Conservation (phyloP, 1,140 invertebrate genomes). For the Ostrea denselamellosa region DNA sequence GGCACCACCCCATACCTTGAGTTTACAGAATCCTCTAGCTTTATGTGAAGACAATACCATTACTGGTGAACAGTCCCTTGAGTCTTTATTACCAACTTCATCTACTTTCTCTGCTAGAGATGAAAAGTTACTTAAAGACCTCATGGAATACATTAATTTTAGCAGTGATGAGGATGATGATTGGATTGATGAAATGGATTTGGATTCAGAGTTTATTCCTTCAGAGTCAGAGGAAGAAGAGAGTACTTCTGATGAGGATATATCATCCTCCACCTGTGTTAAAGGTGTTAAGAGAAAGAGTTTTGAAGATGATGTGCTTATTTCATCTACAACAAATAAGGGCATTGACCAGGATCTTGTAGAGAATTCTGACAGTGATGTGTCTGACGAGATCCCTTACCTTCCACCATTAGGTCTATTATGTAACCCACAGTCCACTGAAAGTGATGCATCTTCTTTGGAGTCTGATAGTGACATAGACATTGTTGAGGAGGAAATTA, state of each 20-base stretch:
- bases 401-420: constrained; percentile 9
- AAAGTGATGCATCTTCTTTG: constrained; percentile 18
- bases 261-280: constrained; percentile 15
- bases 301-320: constrained; percentile 13
- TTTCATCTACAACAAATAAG: constrained; percentile 29
- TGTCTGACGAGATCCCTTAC: constrained; percentile 22
- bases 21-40: no score
- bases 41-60: neutral
- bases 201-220: no score
- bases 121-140: neutral
- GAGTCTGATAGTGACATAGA: constrained; percentile 28
- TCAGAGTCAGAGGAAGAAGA: neutral
- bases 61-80: no score
- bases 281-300: constrained; percentile 17
- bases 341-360: constrained; percentile 10
- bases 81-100: neutral
- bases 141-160: neutral
- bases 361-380: constrained; percentile 31
- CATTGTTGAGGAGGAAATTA: constrained; percentile 28
- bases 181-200: no score
- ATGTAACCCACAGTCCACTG: constrained; percentile 13
- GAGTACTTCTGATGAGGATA: neutral
- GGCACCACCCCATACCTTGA: no score
- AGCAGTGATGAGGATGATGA: neutral
- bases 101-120: neutral